Percentiles rank a stretch among this genome's conserved stretches.
These are phyloP conservation scores for Anolis carolinensis DNA, from an alignment of 2,113 vertebrate genomes.

Conservation along the genomic window DNA sequence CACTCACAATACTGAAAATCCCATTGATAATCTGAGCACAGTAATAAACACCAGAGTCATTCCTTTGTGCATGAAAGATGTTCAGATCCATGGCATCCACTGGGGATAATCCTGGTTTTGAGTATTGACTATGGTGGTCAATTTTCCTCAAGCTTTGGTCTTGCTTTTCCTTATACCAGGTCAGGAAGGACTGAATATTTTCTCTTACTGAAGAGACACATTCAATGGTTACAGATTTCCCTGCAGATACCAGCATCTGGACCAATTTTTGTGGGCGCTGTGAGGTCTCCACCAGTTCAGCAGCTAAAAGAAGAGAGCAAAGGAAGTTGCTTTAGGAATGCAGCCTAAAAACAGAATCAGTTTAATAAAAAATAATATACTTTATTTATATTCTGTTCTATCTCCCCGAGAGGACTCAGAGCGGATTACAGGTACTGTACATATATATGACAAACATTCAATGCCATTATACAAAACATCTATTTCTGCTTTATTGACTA, in stretches of 20 bases:
- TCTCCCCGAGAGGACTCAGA: too few species aligned
- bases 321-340: neutral
- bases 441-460: too few species aligned
- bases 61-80: neutral
- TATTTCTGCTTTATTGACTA: too few species aligned
- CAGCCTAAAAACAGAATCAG: neutral
- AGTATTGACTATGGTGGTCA: neutral
- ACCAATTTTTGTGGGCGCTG: neutral
- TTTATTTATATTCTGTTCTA: too few species aligned
- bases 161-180: neutral
- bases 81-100: neutral
- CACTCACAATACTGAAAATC: neutral
- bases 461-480: too few species aligned
- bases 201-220: neutral
- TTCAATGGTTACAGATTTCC: neutral
- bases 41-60: neutral
- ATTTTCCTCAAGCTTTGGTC: neutral
- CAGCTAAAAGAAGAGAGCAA: neutral
- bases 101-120: neutral
- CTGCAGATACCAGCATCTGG: neutral
- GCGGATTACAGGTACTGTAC: too few species aligned
- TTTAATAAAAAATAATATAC: too few species aligned
- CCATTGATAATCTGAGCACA: neutral
- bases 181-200: neutral
- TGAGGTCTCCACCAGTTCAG: neutral